A percentile compares a stretch with the other conserved stretches of the same genome.
Conservation (phyloP, 2,888 invertebrate species). For the Gerosis bhagava region DNA sequence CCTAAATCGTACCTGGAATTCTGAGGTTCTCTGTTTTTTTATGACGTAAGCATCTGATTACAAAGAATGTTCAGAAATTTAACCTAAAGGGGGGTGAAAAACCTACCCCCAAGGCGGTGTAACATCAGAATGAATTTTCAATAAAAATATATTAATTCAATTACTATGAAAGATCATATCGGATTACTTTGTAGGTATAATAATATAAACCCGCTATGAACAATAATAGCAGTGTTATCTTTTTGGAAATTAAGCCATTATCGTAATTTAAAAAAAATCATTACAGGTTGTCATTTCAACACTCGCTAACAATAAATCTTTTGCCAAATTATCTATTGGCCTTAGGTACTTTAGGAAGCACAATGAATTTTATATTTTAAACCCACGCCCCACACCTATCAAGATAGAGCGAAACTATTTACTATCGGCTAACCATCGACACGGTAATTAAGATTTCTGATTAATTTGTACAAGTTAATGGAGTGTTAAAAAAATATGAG, state of each 20-base stretch:
- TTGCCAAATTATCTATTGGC: slow-evolving; percentile 32
- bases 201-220: too few relatives aligned
- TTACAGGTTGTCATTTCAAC: slow-evolving; percentile 36
- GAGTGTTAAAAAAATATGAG: too few relatives aligned
- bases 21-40: too few relatives aligned
- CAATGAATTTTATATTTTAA: slow-evolving; percentile 38
- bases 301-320: slow-evolving; percentile 36
- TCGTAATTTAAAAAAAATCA: slow-evolving; percentile 35
- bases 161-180: too few relatives aligned
- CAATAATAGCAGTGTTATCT: slow-evolving; percentile 21
- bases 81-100: too few relatives aligned
- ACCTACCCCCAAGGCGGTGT: too few relatives aligned
- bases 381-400: slow-evolving; percentile 59
- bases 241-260: slow-evolving; percentile 36
- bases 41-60: too few relatives aligned
- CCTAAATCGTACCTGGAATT: too few relatives aligned
- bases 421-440: slow-evolving; percentile 44
- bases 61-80: too few relatives aligned
- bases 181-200: too few relatives aligned
- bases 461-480: slow-evolving; percentile 9
- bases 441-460: slow-evolving; percentile 48
- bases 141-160: too few relatives aligned
- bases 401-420: slow-evolving; percentile 34
- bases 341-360: slow-evolving; percentile 31
- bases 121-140: too few relatives aligned